Base-by-base conservation (phyloP, 1,140 invertebrate species). In the Leptinotarsa lineolata region DNA sequence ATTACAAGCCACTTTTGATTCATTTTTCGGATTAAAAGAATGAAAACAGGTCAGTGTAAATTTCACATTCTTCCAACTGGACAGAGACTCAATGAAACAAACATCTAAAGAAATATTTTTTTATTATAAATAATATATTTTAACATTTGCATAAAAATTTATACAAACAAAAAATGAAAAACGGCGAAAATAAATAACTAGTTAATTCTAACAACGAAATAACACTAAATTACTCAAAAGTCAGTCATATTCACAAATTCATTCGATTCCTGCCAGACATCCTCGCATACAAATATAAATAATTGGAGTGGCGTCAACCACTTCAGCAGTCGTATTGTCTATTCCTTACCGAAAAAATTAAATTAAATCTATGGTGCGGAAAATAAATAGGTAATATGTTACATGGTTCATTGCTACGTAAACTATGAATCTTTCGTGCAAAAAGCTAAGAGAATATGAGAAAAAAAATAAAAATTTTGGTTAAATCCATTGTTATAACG, bases 141-240 rank as follows among this genome's bases (percentile, higher is more conserved):
- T 54, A 54, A 54, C 48, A 54, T 16, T 54, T 54, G 48, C 48
- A 54, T 54, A n/a, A 54, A 54, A 54, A n/a, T 54, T 5, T 54
- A 54, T 54, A 54, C 48, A 54, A 54, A 54, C 16, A 54, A 54
- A n/a, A 16, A 54, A 15, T 54, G 48, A 5, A 54, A 54, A 54
- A 54, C 48, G n/a, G n/a, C 48, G n/a, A 54, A 54, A 54, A 54
- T 54, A 54, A 54, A 54, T 54, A 54, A 54, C 48, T 54, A 54
- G n/a, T 54, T 16, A 16, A 54, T 54, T 54, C 48, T 54, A 54
- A 54, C 48, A 54, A 54, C 48, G 15, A 15, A 54, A 54, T 18
- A 16, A 54, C 48, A 18, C 16, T 54, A 54, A 54, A 13, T 54
- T 18, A 54, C 16, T 54, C 16, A 54, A 18, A 54, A 54, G 16